Conservation (phyloP, 2,797 vertebrate genomes). For the Manis pentadactyla region DNA sequence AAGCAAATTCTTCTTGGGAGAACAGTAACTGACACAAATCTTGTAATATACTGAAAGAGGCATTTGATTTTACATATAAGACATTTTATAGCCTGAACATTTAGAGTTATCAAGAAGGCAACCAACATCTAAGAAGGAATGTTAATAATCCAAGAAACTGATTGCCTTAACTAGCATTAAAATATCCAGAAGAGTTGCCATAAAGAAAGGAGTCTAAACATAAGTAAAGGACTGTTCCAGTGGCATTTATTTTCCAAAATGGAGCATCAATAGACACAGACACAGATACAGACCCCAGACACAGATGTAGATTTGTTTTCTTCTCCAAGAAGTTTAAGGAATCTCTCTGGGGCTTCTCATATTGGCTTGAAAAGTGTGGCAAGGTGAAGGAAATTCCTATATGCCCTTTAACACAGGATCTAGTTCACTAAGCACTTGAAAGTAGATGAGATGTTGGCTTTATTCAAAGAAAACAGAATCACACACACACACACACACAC, state of each 20-base stretch:
- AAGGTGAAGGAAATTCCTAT: background rate
- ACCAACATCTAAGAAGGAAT: background rate
- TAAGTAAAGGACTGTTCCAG: background rate
- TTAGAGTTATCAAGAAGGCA: background rate
- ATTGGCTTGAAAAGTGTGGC: background rate
- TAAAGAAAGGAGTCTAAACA: background rate
- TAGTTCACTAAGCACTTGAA: background rate
- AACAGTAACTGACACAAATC: background rate
- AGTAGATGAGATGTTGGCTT: background rate
- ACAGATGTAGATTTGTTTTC: background rate
- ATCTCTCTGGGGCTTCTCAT: background rate
- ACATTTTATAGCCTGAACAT: background rate
- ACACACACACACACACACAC: background rate
- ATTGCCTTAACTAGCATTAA: background rate
- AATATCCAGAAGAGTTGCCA: background rate
- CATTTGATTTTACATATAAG: background rate
- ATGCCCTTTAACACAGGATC: background rate
- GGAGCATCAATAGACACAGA: background rate
- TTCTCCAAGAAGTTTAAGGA: background rate
- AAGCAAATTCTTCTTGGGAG: slow-evolving; percentile 40
- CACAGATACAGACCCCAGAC: background rate
- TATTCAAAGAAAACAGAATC: background rate
- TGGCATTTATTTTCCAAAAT: background rate
- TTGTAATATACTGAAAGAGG: background rate
- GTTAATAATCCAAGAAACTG: slow-evolving; percentile 28